phyloP scores from a whole-genome alignment of 1,140 invertebrate species.

The Globodera ellingtonae region DNA sequence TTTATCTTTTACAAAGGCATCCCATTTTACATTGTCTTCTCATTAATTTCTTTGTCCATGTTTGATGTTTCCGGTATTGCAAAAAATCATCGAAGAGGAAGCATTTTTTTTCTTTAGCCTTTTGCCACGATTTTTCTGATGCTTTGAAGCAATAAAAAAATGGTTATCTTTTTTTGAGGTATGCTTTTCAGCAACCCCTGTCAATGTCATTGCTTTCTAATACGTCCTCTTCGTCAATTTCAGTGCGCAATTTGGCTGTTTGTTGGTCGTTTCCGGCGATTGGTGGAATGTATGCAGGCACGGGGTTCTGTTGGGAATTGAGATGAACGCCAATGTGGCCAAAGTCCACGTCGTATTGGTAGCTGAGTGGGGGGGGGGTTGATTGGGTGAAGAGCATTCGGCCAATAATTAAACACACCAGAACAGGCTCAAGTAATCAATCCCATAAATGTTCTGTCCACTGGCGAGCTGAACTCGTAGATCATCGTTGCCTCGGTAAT shows the following conservation, averaged over 20 bases:
- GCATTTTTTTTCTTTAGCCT: not conserved
- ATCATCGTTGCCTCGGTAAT: constrained; percentile 44
- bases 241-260: not conserved
- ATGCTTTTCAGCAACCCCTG: constrained; percentile 8
- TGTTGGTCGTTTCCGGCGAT: not conserved
- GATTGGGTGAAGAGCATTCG: too few relatives aligned
- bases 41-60: too few relatives aligned
- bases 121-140: too few relatives aligned
- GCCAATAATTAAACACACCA: constrained; percentile 13
- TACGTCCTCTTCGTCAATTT: not conserved
- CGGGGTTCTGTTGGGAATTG: constrained; percentile 35
- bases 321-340: constrained; percentile 45
- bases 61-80: too few relatives aligned
- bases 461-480: constrained; percentile 42
- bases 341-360: constrained; percentile 53
- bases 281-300: constrained; percentile 39
- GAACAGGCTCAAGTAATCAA: constrained; percentile 52
- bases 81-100: too few relatives aligned
- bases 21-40: too few relatives aligned
- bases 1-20: too few relatives aligned
- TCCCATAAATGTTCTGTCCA: constrained; percentile 49
- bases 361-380: constrained; percentile 15
- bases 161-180: too few relatives aligned
- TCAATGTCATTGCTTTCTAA: constrained; percentile 29
- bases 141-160: too few relatives aligned